Percentiles rank a stretch among this genome's conserved stretches.
Conservation (phyloP, 2,113 vertebrate genomes). For the Clupea harengus region DNA sequence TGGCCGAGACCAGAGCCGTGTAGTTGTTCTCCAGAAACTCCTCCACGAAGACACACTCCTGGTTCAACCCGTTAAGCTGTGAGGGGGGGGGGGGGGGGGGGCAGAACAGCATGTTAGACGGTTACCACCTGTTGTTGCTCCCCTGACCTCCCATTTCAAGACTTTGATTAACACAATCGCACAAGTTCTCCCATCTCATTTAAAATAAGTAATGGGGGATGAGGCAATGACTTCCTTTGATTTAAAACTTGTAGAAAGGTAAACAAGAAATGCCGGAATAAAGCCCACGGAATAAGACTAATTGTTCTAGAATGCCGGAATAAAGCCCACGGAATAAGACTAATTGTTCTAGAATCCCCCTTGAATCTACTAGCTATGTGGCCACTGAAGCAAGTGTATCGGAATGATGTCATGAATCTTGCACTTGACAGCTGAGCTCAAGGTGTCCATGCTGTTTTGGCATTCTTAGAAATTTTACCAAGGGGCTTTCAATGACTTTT, state of each 20-base stretch:
- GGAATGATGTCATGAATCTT: background rate
- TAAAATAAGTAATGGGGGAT: conserved; percentile 18
- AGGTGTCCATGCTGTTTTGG: background rate
- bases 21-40: conserved; percentile 83
- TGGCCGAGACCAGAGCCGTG: conserved; percentile 77
- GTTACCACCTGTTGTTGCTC: conserved; percentile 33
- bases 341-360: conserved; percentile 2
- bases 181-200: background rate
- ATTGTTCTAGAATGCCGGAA: conserved; percentile 4
- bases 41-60: conserved; percentile 79
- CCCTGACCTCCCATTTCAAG: background rate
- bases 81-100: background rate
- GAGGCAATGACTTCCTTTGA: background rate
- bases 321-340: background rate
- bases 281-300: background rate
- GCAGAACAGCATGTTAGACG: conserved; percentile 33
- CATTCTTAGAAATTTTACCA: background rate
- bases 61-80: conserved; percentile 74
- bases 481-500: background rate
- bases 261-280: background rate
- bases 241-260: background rate
- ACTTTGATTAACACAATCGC: background rate
- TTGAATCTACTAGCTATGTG: background rate
- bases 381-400: background rate
- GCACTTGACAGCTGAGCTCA: background rate